Evolutionary conservation across 2,797 vertebrate genomes (phyloP).

Genomic region (Tolypeutes matacus): DNA sequence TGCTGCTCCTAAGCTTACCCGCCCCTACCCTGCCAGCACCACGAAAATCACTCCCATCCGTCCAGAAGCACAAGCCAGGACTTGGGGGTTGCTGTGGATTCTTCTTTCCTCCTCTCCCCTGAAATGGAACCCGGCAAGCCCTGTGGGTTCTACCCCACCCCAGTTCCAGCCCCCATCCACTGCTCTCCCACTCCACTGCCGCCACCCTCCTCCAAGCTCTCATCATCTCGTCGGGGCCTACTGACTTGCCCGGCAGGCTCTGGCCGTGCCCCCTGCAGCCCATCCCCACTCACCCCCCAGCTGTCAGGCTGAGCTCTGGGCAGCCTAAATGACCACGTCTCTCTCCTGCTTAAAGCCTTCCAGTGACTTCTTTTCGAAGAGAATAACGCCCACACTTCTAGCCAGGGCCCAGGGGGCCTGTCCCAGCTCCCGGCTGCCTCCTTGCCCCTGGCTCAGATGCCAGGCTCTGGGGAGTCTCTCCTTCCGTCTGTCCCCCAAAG

Average conservation of each 20-base stretch:
- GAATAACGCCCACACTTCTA: neutral
- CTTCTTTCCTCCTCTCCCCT: neutral
- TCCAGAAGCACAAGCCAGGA: neutral
- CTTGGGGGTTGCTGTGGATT: rapidly evolving
- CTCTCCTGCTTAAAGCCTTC: neutral
- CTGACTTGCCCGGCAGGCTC: neutral
- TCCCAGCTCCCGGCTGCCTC: no score
- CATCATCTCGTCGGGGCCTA: neutral
- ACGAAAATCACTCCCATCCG: rapidly evolving
- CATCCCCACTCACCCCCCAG: no score
- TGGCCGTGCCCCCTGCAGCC: neutral
- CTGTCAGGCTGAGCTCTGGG: neutral
- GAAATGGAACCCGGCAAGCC: neutral
- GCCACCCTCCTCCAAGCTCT: neutral
- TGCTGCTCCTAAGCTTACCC: neutral
- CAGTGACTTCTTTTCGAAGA: neutral
- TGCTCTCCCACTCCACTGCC: neutral
- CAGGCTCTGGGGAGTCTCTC: rapidly evolving
- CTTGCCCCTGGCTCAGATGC: no score
- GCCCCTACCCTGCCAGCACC: rapidly evolving
- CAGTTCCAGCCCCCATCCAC: rapidly evolving
- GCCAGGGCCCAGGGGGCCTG: neutral
- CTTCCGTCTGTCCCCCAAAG: rapidly evolving
- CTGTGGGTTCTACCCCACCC: neutral
- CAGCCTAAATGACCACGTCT: neutral